Base-by-base conservation (phyloP, 2,888 invertebrate species). In the Agrochola litura region DNA sequence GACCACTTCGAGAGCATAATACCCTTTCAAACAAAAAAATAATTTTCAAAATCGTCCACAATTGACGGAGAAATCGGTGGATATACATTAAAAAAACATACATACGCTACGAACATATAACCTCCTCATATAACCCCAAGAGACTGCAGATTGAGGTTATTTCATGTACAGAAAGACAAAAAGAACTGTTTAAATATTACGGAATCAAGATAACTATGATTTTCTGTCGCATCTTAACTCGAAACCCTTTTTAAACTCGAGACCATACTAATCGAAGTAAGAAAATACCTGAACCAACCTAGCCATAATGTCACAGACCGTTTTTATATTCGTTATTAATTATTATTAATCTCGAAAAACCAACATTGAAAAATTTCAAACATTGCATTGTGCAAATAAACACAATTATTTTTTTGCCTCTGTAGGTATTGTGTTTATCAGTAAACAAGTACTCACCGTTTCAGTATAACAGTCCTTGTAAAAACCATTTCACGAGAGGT, bases 401-500 rank as follows among this genome's bases (percentile, higher is more conserved):
- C 30, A 75, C 19, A 61, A 60, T 64, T 19, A 56, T 46, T 61
- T 64, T 58, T 8, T 37, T 49, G 54, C 10, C 22, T 46, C 14
- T 65, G 14, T 14, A 65, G 16, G 9, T 74, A 46, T 65, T 60
- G 54, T 46, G 9, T 61, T 70, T 66, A 77, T 83, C 83, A 70
- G 78, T 70, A 68, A 77, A 77, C 69, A 70, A 68, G 58, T 37
- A 46, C 37, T 25, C 46, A 64, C 43, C 3, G 61, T 78, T 86
- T 81, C 72, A 88, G 81, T 41, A 52, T 52, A 64, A 73, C 16
- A 69, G 69, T 78, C 78, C 78, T 68, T 79, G 81, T n/a, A 52
- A 60, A 71, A 72, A 37, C 67, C 63, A 77, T 85, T 82, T 77
- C 76, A 72, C 30, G 61, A 37, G 73, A 86, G 89, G 82, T 82